Evolutionary conservation across 2,797 vertebrate genomes (phyloP).

Genomic region (Poeciliopsis presidionis): DNA sequence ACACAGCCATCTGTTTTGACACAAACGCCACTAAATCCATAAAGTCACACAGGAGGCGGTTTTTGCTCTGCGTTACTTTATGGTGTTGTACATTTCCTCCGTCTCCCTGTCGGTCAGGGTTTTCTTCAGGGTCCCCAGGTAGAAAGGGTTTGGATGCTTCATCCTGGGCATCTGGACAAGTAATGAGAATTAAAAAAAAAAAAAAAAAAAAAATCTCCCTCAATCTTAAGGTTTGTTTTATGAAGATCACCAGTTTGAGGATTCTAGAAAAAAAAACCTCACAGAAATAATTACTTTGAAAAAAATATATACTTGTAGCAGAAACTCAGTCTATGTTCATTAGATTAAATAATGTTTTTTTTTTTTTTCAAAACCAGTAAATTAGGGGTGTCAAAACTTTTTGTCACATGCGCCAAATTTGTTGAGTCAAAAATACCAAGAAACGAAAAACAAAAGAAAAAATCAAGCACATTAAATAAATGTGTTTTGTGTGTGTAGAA

Average conservation of each 20-base stretch:
- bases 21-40: neutral
- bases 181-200: neutral
- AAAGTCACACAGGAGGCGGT: neutral
- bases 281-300: neutral
- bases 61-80: slow-evolving; percentile 81
- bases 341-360: neutral
- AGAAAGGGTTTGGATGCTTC: slow-evolving; percentile 90
- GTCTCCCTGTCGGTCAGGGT: slow-evolving; percentile 86
- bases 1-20: neutral
- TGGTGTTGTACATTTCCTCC: slow-evolving; percentile 82
- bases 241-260: neutral
- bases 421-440: too few species aligned
- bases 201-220: neutral
- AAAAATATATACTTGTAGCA: neutral
- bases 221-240: neutral
- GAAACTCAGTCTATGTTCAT: neutral
- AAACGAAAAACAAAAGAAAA: too few species aligned
- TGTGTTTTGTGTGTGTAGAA: too few species aligned
- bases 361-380: neutral
- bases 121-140: slow-evolving; percentile 88
- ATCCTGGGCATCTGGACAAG: slow-evolving; percentile 79
- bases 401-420: too few species aligned
- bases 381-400: neutral
- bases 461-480: too few species aligned
- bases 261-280: neutral